These are phyloP conservation scores for Ennomos erosarius DNA, from an alignment of 2,888 invertebrate genomes.

Conservation along the genomic window DNA sequence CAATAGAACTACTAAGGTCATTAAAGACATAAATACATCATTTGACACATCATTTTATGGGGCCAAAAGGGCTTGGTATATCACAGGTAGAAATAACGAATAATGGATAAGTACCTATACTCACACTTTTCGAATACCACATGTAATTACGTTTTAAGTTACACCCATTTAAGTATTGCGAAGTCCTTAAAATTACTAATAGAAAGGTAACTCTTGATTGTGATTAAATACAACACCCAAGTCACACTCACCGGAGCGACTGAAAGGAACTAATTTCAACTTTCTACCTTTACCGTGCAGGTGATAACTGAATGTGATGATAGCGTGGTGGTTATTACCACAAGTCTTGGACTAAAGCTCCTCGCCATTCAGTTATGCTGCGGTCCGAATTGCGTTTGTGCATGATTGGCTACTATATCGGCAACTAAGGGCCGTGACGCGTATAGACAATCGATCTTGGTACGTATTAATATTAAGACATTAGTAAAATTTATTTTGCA, in stretches of 20 bases:
- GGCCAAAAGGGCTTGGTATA: constrained; percentile 42
- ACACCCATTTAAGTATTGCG: constrained; percentile 22
- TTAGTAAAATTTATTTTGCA: too few relatives aligned
- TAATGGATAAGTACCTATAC: constrained; percentile 39
- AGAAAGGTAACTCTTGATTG: constrained; percentile 38
- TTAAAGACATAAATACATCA: constrained; percentile 31
- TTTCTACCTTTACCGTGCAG: background rate
- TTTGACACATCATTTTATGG: constrained; percentile 44
- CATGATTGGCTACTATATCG: too few relatives aligned
- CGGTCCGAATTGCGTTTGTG: too few relatives aligned
- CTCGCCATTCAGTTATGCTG: background rate
- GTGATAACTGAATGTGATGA: background rate
- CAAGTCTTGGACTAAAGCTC: constrained; percentile 2
- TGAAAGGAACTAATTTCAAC: constrained; percentile 8
- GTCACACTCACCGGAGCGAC: constrained; percentile 15
- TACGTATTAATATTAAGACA: too few relatives aligned
- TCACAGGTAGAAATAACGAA: constrained; percentile 42
- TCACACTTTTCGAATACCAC: constrained; percentile 32
- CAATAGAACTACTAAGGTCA: constrained; percentile 24
- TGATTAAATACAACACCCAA: constrained; percentile 23
- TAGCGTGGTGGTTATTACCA: background rate
- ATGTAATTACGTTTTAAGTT: constrained; percentile 22
- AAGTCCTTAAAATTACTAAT: constrained; percentile 26
- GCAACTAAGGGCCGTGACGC: too few relatives aligned
- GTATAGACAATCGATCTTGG: too few relatives aligned